Base-by-base conservation (phyloP, 2,888 invertebrate species). In the Ischnura elegans region DNA sequence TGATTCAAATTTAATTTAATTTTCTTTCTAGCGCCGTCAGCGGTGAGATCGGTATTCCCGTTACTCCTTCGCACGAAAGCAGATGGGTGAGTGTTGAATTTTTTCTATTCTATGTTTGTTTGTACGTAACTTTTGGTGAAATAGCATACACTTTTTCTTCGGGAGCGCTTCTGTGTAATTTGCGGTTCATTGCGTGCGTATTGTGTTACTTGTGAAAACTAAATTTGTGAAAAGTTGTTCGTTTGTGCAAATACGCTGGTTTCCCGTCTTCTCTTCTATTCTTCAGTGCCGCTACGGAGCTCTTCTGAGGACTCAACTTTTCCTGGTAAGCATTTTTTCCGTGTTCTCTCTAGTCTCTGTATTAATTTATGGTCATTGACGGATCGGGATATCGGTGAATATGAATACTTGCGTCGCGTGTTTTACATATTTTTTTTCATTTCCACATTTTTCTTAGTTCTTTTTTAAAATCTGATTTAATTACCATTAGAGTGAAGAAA, bases 1-100 rank as follows among this genome's bases (percentile, higher is more conserved):
- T 87, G 21, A 3, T 87, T n/a, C n/a, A n/a, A n/a, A n/a, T n/a
- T 46, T 47, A 13, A 8, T 21, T 87, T 87, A 13, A 29, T 42
- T 46, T 46, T 2, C 29, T 42, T 87, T 87, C 21, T 51, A 51
- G 87, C 16, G 36, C 21, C 61, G 61, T 29, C 76, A 51, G 16
- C 87, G 87, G 87, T 51, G 51, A 87, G 43, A 43, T 61, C 2
- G 13, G 43, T 90, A 66, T 66, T 66, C 3, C 90, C 90, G 10
- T 45, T 90, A 43, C 61, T 25, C 13, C 55, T 90, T 16, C 8
- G 21, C 42, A 43, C 61, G n/a, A 66, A 66, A 36, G 90, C 90
- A 10, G 90, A 61, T 21, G 42, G 61, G 90, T 90, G 21, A 90
- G 90, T 90, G 25, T 19, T 8, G n/a, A 90, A 43, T 8, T 55